Conservation (phyloP, 2,888 invertebrate species). For the Brachyopa scutellaris region DNA sequence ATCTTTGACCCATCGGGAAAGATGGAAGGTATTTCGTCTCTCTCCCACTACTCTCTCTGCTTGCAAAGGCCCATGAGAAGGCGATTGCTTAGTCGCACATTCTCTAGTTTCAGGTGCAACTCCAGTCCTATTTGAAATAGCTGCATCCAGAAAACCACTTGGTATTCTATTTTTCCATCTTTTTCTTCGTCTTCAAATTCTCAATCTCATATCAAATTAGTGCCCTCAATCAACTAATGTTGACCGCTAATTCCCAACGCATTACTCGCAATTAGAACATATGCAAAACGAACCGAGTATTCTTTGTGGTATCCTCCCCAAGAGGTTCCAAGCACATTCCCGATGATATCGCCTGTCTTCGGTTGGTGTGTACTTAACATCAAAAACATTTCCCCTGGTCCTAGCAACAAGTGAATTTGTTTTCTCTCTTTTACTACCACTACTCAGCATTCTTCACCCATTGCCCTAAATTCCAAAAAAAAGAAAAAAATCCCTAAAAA, state of each 20-base stretch:
- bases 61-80: too few species aligned
- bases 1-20: too few species aligned
- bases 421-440: slow-evolving; percentile 1
- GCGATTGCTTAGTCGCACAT: too few species aligned
- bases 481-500: slow-evolving; percentile 55
- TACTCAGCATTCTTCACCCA: slow-evolving; percentile 60
- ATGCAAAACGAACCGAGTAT: slow-evolving; percentile 44
- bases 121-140: too few species aligned
- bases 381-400: slow-evolving; percentile 68
- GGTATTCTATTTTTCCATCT: too few species aligned
- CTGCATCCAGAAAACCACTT: too few species aligned
- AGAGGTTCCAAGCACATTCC: not conserved
- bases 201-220: slow-evolving; percentile 29
- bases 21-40: too few species aligned
- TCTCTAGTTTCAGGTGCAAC: too few species aligned
- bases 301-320: not conserved
- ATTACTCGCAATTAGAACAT: slow-evolving; percentile 55
- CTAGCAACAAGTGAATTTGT: slow-evolving; percentile 64
- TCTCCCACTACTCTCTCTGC: too few species aligned
- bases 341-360: slow-evolving; percentile 38
- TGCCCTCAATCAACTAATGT: slow-evolving; percentile 30
- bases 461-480: slow-evolving; percentile 65
- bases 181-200: too few species aligned
- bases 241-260: not conserved
- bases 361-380: slow-evolving; percentile 61